Base-by-base conservation (phyloP, 2,113 vertebrate genomes). In the Willisornis vidua region DNA sequence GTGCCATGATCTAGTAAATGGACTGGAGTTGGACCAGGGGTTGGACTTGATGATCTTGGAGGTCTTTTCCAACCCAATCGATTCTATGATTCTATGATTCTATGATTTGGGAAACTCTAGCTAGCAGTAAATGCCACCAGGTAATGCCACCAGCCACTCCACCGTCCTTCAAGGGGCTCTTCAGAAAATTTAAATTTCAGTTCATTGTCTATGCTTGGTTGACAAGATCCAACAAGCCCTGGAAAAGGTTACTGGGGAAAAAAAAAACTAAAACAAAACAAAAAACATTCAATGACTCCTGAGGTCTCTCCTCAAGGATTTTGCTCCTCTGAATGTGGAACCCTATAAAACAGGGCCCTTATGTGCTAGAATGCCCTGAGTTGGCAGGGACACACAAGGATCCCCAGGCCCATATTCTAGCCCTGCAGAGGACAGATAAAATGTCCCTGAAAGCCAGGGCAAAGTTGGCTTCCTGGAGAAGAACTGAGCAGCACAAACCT, bases 371-470 rank as follows among this genome's bases (percentile, higher is more conserved):
- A 37, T 37, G 35, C 3, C 57, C 49, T 33, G 31, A 35, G 24
- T 1, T 48, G 54, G 62, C 26, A 75, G 19, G 33, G 17, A 48
- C 46, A 48, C 46, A 41, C n/a, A 55, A 76, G 43, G 35, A 70
- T 6, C n/a, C 28, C 5, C 0, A 1, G 33, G 14, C 26, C 63
- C 48, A 48, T 0, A 20, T 63, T 49, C 79, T 77, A 49, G 18
- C 49, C 63, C 22, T 77, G 22, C 72, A 63, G 35, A 49, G 26
- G 41, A 49, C 31, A 73, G n/a, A 48, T 6, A 41, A 37, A 70
- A 28, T 14, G 66, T 41, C 51, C 12, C 35, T 57, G 19, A 75
- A 76, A 75, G 13, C 19, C 48, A n/a, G 29, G 12, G 25, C 9
- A 71, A 55, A 77, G 29, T 5, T 58, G 12, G 3, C 3, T 84